These are phyloP conservation scores for Lacerta viridis DNA, from an alignment of 2,797 vertebrate species.

Conservation along the genomic window DNA sequence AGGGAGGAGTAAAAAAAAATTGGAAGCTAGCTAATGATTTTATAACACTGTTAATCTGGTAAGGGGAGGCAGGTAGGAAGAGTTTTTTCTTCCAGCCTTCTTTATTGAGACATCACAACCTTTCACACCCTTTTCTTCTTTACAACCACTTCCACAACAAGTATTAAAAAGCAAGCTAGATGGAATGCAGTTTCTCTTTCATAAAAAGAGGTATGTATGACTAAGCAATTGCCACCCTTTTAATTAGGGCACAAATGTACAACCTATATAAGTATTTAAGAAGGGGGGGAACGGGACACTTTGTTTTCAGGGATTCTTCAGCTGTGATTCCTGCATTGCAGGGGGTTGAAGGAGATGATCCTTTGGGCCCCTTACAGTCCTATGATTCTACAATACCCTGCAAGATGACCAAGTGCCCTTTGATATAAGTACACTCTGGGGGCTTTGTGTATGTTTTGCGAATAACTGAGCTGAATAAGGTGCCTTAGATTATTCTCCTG, in stretches of 20 bases:
- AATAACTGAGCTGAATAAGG: constrained; percentile 42
- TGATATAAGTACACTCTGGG: rapidly evolving
- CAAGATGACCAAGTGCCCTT: background rate
- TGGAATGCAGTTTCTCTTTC: background rate
- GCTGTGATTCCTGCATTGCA: too few relatives aligned
- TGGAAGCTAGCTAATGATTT: background rate
- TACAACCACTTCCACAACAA: background rate
- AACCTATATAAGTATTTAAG: rapidly evolving
- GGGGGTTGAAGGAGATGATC: too few relatives aligned
- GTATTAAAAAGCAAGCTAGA: background rate
- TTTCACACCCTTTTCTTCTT: background rate
- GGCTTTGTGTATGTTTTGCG: constrained; percentile 1
- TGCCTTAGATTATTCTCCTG: constrained; percentile 61
- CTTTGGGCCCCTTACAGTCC: too few relatives aligned
- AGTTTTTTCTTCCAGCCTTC: too few relatives aligned
- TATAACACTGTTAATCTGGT: background rate
- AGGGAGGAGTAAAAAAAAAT: background rate
- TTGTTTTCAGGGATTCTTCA: background rate
- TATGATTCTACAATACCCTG: background rate
- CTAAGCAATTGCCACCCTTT: background rate
- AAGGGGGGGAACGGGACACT: background rate
- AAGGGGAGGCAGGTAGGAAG: too few relatives aligned
- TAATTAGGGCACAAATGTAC: rapidly evolving
- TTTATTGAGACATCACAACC: background rate
- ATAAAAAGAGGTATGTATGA: rapidly evolving